These are phyloP conservation scores for Lagenorhynchus albirostris DNA, from an alignment of 2,113 vertebrate genomes.

Conservation along the genomic window DNA sequence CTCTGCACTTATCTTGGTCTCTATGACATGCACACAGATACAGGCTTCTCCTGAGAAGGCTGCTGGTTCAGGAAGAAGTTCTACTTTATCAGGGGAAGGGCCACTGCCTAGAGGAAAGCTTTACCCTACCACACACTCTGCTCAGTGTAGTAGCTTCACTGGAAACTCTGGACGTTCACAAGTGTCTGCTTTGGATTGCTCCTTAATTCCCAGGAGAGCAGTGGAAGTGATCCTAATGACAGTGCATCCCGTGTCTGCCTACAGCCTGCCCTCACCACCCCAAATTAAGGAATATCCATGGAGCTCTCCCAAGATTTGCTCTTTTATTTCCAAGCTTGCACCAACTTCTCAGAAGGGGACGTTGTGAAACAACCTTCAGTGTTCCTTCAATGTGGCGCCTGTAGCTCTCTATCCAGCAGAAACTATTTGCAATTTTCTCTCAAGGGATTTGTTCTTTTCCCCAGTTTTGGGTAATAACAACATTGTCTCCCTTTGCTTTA, in stretches of 20 bases:
- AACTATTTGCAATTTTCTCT: background rate
- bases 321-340: background rate
- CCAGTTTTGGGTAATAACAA: background rate
- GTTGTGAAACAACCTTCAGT: accelerated
- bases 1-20: background rate
- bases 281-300: background rate
- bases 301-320: background rate
- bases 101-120: background rate
- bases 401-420: background rate
- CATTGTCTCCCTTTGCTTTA: background rate
- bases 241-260: background rate
- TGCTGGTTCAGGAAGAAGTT: background rate
- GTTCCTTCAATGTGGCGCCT: background rate
- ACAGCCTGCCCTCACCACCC: background rate
- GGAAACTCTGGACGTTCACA: accelerated
- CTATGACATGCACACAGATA: too few relatives aligned
- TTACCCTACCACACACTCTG: accelerated
- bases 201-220: background rate
- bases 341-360: background rate
- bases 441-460: background rate
- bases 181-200: background rate
- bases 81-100: background rate
- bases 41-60: background rate
- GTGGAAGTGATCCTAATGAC: background rate
- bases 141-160: accelerated